Conservation (phyloP, 2,797 vertebrate genomes). For the Siniperca scherzeri region DNA sequence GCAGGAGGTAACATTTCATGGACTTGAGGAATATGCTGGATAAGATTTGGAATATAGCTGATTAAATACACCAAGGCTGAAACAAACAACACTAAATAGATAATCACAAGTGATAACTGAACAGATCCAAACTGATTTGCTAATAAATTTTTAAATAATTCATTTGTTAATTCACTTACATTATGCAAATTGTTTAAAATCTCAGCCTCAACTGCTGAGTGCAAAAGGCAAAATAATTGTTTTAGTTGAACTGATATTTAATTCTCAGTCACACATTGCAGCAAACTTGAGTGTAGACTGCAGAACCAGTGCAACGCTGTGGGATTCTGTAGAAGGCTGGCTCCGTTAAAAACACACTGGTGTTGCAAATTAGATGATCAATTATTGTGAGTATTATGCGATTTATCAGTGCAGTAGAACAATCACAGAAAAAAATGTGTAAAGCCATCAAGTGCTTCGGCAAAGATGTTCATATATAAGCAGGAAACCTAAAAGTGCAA, state of each 20-base stretch:
- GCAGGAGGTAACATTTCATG: constrained; percentile 87
- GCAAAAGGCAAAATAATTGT: constrained; percentile 63
- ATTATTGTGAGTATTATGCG: constrained; percentile 54
- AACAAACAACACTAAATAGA: constrained; percentile 85
- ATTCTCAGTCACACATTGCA: constrained; percentile 64
- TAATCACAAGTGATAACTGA: constrained; percentile 77
- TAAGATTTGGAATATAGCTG: constrained; percentile 89
- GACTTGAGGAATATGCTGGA: constrained; percentile 85
- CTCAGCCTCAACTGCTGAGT: constrained; percentile 48
- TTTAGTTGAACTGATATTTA: constrained; percentile 53
- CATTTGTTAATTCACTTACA: constrained; percentile 53
- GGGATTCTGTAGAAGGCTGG: constrained; percentile 64
- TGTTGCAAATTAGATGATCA: constrained; percentile 60
- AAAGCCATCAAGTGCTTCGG: constrained; percentile 74
- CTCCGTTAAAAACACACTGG: constrained; percentile 61
- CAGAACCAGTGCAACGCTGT: constrained; percentile 57
- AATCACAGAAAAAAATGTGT: constrained; percentile 74
- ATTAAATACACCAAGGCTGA: constrained; percentile 86
- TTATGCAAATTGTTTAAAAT: constrained; percentile 60
- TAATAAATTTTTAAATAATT: constrained; percentile 62
- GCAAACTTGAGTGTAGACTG: constrained; percentile 63
- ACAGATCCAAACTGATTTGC: constrained; percentile 72
- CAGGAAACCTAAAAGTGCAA: constrained; percentile 85
- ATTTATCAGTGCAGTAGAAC: constrained; percentile 83
- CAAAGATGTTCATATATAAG: constrained; percentile 83